Conservation (phyloP, 2,113 vertebrate genomes). For the Podiceps cristatus region DNA sequence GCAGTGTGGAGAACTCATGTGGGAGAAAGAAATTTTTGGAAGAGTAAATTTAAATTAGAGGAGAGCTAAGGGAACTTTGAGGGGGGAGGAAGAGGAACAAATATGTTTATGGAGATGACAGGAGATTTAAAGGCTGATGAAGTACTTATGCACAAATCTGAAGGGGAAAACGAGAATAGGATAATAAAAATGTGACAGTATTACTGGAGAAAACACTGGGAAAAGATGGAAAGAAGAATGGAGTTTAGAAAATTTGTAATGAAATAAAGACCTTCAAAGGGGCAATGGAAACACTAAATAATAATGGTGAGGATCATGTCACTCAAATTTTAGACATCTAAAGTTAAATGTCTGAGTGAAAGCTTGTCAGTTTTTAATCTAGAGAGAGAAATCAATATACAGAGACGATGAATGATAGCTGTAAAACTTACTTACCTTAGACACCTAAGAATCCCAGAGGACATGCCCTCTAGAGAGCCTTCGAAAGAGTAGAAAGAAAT, state of each 20-base stretch:
- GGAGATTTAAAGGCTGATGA: constrained; percentile 49
- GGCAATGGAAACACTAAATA: neutral
- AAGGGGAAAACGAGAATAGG: neutral
- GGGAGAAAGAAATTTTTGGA: neutral
- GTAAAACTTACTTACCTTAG: neutral
- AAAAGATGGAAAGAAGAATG: neutral
- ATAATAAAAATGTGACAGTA: constrained; percentile 9
- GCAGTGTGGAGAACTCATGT: neutral
- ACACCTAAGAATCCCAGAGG: neutral
- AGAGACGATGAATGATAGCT: neutral
- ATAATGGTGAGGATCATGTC: neutral
- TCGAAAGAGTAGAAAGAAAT: no score
- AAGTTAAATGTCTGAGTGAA: neutral
- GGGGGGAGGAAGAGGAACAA: neutral
- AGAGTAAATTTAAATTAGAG: constrained; percentile 14
- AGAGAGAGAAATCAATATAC: neutral
- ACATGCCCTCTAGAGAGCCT: neutral
- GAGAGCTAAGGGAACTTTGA: constrained; percentile 10
- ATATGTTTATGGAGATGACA: constrained; percentile 35
- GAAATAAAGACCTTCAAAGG: neutral
- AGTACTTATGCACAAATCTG: constrained; percentile 19
- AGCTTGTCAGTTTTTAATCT: neutral
- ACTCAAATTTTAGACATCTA: neutral
- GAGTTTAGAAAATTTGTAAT: neutral
- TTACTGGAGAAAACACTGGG: neutral